Evolutionary conservation across 2,797 vertebrate species (phyloP), one percentile per base, ranked within the genome.

Genomic region (Anolis apletophallus): DNA sequence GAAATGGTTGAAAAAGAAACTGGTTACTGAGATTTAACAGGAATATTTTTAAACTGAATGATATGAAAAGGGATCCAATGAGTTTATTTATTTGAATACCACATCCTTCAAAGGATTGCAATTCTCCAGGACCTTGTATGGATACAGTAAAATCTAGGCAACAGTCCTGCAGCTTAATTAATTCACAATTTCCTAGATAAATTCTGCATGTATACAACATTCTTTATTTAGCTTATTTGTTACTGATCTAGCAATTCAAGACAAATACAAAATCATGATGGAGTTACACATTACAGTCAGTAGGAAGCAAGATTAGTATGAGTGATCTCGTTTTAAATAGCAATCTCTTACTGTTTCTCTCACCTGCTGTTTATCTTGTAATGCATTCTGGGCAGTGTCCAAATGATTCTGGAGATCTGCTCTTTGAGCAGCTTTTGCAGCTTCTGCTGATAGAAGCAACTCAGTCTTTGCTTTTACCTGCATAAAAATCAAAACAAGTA

Each of bases 291-390:
- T 0, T 26, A 19, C 78, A 68, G 36, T 34, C 55, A 74, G 85
- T 55, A 0, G 34, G 34, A 76, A 85, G 55, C 52, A 84, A 81
- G 7, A 57, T 55, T 14, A n/a, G 74, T 85, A 46, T 71, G 1
- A 54, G 1, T 59, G 14, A 6, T n/a, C 80, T 76, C 1, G n/a
- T 78, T 71, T 83, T 59, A 54, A 64, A 64, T 29, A 16, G 7
- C 85, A 81, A 26, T 32, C 19, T 23, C 40, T 0, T 84, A 86
- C 29, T 83, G 64, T 2, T 80, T 68, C 0, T 72, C 86, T 77
- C 74, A 98, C 99, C 98, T 99, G 99, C 88, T 99, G 98, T 91
- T 99, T 99, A 94, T 99, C 99, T 95, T 99, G 99, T 86, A 99
- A 90, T 14, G 98, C 97, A 93, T 99, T 97, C 89, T 99, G 99